Percentiles rank a stretch among this genome's conserved stretches.
Evolutionary conservation across 2,888 invertebrate species (phyloP).

Genomic region (Cerastoderma edule): DNA sequence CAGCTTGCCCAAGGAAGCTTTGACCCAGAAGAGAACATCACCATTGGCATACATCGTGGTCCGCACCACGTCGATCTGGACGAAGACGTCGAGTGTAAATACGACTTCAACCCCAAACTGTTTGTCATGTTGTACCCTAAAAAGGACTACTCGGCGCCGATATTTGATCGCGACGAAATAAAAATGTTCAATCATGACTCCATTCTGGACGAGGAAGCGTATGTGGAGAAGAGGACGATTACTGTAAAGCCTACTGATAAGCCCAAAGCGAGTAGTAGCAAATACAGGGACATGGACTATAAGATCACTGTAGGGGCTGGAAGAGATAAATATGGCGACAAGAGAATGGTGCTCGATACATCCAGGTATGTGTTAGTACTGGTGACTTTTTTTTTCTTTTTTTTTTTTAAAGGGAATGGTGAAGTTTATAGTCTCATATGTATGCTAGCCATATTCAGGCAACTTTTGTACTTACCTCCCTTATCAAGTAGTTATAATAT

Average conservation of each 20-base stretch:
- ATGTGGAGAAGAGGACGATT: slow-evolving; percentile 67
- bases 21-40: slow-evolving; percentile 76
- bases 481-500: no score
- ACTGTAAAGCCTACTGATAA: slow-evolving; percentile 64
- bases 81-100: slow-evolving; percentile 65
- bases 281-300: slow-evolving; percentile 33
- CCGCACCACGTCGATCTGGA: slow-evolving; percentile 61
- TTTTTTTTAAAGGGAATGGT: no score
- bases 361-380: no score
- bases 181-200: slow-evolving; percentile 71
- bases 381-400: no score
- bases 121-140: slow-evolving; percentile 73
- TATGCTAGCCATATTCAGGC: no score
- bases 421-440: no score
- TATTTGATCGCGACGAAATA: slow-evolving; percentile 79
- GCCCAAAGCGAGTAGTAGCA: slow-evolving; percentile 31
- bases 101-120: slow-evolving; percentile 68
- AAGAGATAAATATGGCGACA: slow-evolving; percentile 44
- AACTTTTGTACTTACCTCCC: no score
- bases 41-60: slow-evolving; percentile 77
- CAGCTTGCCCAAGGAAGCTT: slow-evolving; percentile 57
- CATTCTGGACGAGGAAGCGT: slow-evolving; percentile 70
- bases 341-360: slow-evolving; percentile 53
- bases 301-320: slow-evolving; percentile 45
- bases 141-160: slow-evolving; percentile 70